phyloP scores from a whole-genome alignment of 2,888 invertebrate species.

The Seladonia tumulorum region DNA sequence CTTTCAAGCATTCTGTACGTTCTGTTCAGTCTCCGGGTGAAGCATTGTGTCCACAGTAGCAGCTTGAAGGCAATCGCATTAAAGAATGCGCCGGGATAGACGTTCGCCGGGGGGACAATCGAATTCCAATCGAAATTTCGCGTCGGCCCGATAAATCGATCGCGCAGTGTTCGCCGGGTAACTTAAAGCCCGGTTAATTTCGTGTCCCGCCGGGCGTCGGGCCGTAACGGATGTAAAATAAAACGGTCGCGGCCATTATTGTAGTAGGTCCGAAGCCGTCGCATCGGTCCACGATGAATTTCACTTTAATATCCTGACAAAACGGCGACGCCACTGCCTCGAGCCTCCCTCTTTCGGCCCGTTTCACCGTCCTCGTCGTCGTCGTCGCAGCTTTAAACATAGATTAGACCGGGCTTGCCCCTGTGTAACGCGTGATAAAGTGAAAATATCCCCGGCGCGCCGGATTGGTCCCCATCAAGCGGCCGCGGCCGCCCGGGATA shows the following conservation, averaged over 20 bases:
- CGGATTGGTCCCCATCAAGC: constrained; percentile 61
- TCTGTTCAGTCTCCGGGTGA: neutral
- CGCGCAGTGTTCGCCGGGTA: neutral
- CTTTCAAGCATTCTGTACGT: neutral
- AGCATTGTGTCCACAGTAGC: neutral
- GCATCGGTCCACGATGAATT: constrained; percentile 40
- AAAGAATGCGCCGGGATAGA: neutral
- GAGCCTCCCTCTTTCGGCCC: neutral
- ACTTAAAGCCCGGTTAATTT: constrained; percentile 15
- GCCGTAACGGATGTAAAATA: constrained; percentile 21
- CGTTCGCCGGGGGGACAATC: neutral
- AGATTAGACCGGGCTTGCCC: constrained; percentile 49
- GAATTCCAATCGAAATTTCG: constrained; percentile 6
- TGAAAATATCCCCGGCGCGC: constrained; percentile 62
- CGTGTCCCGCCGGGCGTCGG: neutral
- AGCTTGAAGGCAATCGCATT: neutral
- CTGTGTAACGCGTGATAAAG: constrained; percentile 63
- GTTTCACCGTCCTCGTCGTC: neutral
- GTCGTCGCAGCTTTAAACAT: constrained; percentile 44
- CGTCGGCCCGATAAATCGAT: neutral
- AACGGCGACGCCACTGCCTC: constrained; percentile 19
- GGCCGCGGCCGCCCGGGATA: constrained; percentile 39
- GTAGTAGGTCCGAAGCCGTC: neutral
- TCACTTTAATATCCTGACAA: constrained; percentile 57
- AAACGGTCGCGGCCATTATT: constrained; percentile 31